Percentiles rank a stretch among this genome's conserved stretches.
Conservation (phyloP, 2,797 vertebrate species). For the Ctenochaetus hawaiiensis region DNA sequence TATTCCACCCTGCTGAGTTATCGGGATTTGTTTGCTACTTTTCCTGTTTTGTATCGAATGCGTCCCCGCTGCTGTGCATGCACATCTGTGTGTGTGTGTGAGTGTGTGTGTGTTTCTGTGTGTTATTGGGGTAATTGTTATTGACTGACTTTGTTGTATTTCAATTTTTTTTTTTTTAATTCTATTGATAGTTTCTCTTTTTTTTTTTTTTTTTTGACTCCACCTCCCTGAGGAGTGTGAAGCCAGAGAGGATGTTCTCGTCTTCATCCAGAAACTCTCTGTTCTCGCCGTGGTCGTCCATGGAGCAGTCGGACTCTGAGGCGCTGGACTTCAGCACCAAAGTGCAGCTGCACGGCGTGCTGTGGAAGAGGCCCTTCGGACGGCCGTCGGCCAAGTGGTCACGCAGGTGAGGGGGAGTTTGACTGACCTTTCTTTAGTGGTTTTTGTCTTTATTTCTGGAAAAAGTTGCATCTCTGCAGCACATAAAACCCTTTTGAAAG, state of each 20-base stretch:
- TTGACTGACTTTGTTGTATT: slow-evolving; percentile 54
- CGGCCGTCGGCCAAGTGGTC: slow-evolving; percentile 96
- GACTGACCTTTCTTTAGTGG: neutral
- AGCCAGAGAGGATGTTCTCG: slow-evolving; percentile 86
- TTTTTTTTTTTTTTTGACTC: slow-evolving; percentile 5
- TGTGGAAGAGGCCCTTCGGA: slow-evolving; percentile 98
- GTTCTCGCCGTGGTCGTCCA: slow-evolving; percentile 90
- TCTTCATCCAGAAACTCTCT: slow-evolving; percentile 89
- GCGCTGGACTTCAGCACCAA: slow-evolving; percentile 96
- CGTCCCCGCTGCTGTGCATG: slow-evolving; percentile 20
- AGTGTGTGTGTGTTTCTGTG: slow-evolving; percentile 7
- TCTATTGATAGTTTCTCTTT: slow-evolving; percentile 34
- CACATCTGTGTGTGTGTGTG: slow-evolving; percentile 9
- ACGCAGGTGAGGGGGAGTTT: slow-evolving; percentile 86
- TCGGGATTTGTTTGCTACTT: slow-evolving; percentile 69
- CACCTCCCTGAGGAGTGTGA: slow-evolving; percentile 45
- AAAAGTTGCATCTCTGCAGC: neutral
- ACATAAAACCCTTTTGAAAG: too few species aligned
- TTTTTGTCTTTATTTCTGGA: neutral
- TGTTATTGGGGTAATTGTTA: slow-evolving; percentile 54
- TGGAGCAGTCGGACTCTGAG: slow-evolving; percentile 93
- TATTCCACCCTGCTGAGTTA: slow-evolving; percentile 80
- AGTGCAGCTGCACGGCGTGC: slow-evolving; percentile 95
- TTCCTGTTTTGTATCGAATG: slow-evolving; percentile 47
- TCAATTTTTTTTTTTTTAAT: slow-evolving; percentile 45